Conservation (phyloP, 92 coral and sea anemone species). For the Epizoanthus illoricatus region DNA sequence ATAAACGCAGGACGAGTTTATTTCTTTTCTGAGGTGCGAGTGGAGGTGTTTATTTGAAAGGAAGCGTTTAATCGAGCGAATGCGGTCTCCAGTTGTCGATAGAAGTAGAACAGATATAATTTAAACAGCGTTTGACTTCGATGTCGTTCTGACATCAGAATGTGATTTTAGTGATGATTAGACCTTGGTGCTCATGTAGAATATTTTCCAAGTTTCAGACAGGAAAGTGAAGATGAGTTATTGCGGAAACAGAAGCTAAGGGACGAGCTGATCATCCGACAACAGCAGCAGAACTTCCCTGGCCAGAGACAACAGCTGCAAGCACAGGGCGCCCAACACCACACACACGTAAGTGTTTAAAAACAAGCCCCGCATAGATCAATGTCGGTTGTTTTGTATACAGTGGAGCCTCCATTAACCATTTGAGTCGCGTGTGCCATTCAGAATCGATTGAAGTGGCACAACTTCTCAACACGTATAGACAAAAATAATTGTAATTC, state of each 20-base stretch:
- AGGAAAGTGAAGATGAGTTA: conserved; percentile 63
- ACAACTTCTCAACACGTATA: too few species aligned
- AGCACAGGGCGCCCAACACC: not conserved
- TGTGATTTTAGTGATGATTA: not conserved
- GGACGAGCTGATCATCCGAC: conserved; percentile 66
- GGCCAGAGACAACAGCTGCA: conserved; percentile 52
- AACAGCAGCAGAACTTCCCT: conserved; percentile 64
- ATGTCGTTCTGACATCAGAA: not conserved
- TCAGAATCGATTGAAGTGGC: too few species aligned
- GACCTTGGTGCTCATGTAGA: not conserved
- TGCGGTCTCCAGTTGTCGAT: too few species aligned
- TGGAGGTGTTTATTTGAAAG: too few species aligned
- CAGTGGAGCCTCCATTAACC: too few species aligned
- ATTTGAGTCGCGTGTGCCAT: too few species aligned
- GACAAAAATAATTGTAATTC: too few species aligned
- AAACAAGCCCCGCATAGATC: not conserved
- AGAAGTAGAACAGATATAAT: too few species aligned
- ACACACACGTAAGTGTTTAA: conserved; percentile 2
- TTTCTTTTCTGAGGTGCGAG: too few species aligned
- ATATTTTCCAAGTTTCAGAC: conserved; percentile 34
- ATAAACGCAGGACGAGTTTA: too few species aligned
- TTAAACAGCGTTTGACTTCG: not conserved
- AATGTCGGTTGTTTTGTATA: too few species aligned
- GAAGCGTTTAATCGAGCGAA: too few species aligned
- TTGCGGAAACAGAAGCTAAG: conserved; percentile 70